Conservation (phyloP, 2,888 invertebrate species). For the Candidula unifasciata region DNA sequence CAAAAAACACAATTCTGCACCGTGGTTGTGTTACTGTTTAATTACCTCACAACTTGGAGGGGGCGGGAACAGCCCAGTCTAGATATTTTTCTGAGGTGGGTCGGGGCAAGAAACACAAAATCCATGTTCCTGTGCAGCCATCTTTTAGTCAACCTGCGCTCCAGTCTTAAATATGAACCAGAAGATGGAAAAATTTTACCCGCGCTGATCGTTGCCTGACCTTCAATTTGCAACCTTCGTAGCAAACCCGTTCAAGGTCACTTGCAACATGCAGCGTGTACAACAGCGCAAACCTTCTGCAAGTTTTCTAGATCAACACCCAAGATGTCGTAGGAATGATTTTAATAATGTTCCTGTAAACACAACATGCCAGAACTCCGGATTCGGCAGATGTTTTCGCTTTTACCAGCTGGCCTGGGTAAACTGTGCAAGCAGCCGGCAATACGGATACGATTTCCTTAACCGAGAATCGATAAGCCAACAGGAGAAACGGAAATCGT, state of each 20-base stretch:
- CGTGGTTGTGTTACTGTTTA: no score
- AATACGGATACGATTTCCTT: background rate
- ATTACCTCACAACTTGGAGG: no score
- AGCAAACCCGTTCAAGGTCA: background rate
- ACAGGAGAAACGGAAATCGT: background rate
- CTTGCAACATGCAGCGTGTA: background rate
- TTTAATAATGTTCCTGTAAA: slow-evolving; percentile 3
- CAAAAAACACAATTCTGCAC: no score
- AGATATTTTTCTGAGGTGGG: no score
- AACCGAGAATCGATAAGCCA: background rate
- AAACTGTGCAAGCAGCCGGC: background rate
- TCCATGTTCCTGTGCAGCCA: no score
- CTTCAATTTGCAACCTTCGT: background rate
- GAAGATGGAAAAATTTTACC: no score
- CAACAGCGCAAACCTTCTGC: background rate
- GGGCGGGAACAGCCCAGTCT: no score
- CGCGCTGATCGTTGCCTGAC: background rate
- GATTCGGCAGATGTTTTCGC: slow-evolving; percentile 6
- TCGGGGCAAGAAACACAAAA: no score
- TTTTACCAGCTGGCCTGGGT: background rate
- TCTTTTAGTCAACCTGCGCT: no score
- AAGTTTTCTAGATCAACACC: background rate
- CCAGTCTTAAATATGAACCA: no score
- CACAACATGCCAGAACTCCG: background rate
- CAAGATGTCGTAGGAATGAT: slow-evolving; percentile 5